Evolutionary conservation across 2,113 vertebrate genomes (phyloP), one percentile per base, ranked within the genome.

Genomic region (Raphicerus campestris): DNA sequence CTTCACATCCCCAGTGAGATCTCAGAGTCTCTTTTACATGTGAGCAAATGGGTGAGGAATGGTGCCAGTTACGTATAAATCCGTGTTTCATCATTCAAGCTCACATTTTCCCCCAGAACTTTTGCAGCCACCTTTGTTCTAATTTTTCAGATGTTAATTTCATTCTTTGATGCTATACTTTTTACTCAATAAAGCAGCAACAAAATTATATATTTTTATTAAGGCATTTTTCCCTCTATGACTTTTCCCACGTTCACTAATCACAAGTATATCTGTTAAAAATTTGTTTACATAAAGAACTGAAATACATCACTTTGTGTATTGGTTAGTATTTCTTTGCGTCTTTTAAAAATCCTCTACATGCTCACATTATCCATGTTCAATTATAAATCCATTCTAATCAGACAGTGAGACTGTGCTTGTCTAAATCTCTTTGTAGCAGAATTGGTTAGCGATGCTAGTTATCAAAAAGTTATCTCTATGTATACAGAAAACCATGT

Each of bases 401-500:
- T 97, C 56, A 83, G 61, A 93, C 30, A 78, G 10, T 77, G 66
- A 91, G 49, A 77, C 42, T 66, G 56, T 66, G 45, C 91, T 94
- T 87, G 16, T 93, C 77, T 97, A 94, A 81, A 95, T 93, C 89
- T 97, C 56, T 96, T 82, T 91, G 81, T 77, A 60, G 60, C 85
- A 94, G 89, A 75, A 92, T 92, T 97, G 95, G 93, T 96, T 92
- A 97, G 91, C 88, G 75, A 95, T 92, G 85, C 92, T 58, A 92
- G 91, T 81, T 95, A 85, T 94, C 91, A 88, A 66, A 94, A 94
- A 94, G 75, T 91, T 94, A 92, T 91, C 91, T 95, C 51, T 96
- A 0, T 81, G n/a, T 92, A 49, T 91, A 93, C 85, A 94, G 93
- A 94, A 94, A 95, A 58, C 63, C 85, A 53, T 61, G 78, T 92